A percentile compares a stretch with the other conserved stretches of the same genome.
Conservation (phyloP, 2,113 vertebrate genomes). For the Puma concolor region DNA sequence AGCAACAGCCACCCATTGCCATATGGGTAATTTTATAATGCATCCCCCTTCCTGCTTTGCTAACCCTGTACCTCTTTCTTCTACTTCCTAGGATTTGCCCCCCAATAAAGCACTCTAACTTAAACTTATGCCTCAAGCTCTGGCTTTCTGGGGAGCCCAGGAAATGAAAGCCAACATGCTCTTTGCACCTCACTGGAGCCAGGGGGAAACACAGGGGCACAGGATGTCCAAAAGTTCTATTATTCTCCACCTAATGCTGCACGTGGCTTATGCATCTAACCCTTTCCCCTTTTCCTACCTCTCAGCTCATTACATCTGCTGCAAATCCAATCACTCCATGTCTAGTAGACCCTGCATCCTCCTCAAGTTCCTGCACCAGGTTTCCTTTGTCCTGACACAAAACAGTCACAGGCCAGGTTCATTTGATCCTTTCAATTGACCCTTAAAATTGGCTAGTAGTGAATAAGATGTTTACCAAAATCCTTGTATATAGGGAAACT, state of each 20-base stretch:
- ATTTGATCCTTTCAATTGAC: not conserved
- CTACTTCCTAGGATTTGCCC: not conserved
- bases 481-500: not conserved
- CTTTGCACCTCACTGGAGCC: not conserved
- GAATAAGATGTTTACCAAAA: not conserved
- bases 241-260: not conserved
- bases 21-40: not conserved
- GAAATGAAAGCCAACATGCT: not conserved
- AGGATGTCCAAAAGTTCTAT: not conserved
- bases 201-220: not conserved
- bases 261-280: not conserved
- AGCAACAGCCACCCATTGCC: not conserved
- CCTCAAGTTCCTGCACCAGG: not conserved
- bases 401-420: not conserved
- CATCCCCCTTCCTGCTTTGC: not conserved
- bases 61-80: not conserved
- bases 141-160: not conserved
- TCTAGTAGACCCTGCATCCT: not conserved
- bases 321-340: not conserved
- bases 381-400: not conserved
- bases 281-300: not conserved
- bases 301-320: not conserved
- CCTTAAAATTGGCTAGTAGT: not conserved
- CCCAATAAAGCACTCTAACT: not conserved
- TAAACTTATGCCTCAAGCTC: not conserved